Conservation (phyloP, 2,888 invertebrate species). For the Orthosia gothica region DNA sequence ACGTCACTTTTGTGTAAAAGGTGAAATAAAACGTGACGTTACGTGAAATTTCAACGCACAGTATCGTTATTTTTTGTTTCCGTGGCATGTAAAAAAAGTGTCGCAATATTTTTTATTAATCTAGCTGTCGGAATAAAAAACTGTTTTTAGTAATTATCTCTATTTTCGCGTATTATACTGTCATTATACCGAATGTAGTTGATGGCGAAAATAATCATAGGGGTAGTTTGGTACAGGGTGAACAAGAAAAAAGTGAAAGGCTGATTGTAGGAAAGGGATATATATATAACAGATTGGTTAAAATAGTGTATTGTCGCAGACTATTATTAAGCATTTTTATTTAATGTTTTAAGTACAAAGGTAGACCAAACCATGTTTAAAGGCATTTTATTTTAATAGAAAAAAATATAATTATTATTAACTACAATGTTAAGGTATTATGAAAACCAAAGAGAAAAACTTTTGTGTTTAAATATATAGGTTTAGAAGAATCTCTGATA, state of each 20-base stretch:
- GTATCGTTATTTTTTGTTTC: too few species aligned
- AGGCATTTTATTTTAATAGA: neutral
- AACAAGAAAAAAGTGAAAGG: neutral
- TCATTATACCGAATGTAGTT: neutral
- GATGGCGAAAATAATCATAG: neutral
- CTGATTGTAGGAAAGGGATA: neutral
- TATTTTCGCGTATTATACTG: neutral
- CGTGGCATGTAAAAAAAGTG: too few species aligned
- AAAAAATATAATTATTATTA: neutral
- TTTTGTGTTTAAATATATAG: constrained; percentile 10
- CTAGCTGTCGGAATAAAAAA: too few species aligned
- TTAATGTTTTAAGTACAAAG: neutral
- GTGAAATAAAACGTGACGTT: too few species aligned
- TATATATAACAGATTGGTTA: neutral
- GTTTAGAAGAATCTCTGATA: neutral
- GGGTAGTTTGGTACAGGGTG: neutral
- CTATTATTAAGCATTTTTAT: neutral
- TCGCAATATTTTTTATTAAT: too few species aligned
- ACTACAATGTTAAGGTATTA: constrained; percentile 3
- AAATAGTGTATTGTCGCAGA: neutral
- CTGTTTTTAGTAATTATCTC: too few species aligned
- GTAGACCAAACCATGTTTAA: neutral
- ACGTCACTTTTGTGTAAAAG: too few species aligned
- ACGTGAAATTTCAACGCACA: too few species aligned
- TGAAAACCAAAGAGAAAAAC: constrained; percentile 31